Base-by-base conservation (phyloP, 2,113 vertebrate genomes). In the Platichthys flesus region DNA sequence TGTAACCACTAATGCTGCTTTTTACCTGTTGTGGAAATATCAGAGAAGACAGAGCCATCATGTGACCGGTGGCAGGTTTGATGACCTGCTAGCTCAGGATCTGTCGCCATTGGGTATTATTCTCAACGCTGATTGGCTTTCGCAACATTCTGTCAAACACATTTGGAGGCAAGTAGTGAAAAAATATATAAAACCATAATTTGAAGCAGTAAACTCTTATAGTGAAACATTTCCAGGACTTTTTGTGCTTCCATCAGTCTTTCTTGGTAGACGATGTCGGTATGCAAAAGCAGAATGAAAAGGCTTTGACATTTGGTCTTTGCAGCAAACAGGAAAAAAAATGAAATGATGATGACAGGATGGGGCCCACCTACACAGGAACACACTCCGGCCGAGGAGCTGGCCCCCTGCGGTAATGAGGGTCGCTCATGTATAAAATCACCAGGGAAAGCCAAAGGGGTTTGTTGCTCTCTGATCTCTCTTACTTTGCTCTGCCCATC, bases 281-380 rank as follows among this genome's bases (percentile, higher is more conserved):
- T 26, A 6, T 56, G 9, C 23, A 58, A 28, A 58, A 16, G 14
- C 18, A 57, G 4, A 60, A 60, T 10, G 28, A 60, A 35, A 60
- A 2, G 15, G 8, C 18, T 60, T 35, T 20, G 5, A 8, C 58
- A 10, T 60, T 35, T 35, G 8, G 28, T 60, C 35, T 16, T 20
- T 20, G 28, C 18, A 20, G 58, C 28, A 28, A 60, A 60, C 28
- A 60, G 16, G 57, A 14, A 35, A 20, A 20, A 20, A 60, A 20
- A 5, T 35, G 8, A 60, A 60, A 60, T 60, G 58, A 35, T 18
- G 16, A 31, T 60, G 28, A 59, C 24, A 31, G 57, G 15, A 59
- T 15, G 26, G 26, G 58, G 58, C 58, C 58, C 28, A 35, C 56
- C 56, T 58, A 28, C 56, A 60, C 58, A 60, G 58, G 58, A 35